A percentile compares a stretch with the other conserved stretches of the same genome.
phyloP scores from a whole-genome alignment of 2,888 invertebrate species.

The Yponomeuta cagnagella region DNA sequence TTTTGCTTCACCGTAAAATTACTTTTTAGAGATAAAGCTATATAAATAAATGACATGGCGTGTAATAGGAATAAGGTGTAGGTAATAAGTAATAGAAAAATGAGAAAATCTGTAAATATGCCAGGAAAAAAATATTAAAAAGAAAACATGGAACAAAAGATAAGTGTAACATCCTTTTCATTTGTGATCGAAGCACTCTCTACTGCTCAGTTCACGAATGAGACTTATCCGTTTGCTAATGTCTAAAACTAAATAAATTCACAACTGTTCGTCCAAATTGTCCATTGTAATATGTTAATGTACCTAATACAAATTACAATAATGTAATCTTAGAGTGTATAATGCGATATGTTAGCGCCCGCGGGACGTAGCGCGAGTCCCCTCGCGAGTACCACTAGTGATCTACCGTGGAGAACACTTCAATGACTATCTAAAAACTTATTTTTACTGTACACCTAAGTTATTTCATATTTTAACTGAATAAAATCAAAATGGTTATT shows the following conservation, averaged over 20 bases:
- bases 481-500: constrained; percentile 75
- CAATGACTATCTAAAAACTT: constrained; percentile 67
- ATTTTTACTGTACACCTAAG: constrained; percentile 75
- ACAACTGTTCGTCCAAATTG: constrained; percentile 76
- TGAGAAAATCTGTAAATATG: constrained; percentile 8
- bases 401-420: constrained; percentile 50
- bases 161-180: constrained; percentile 9
- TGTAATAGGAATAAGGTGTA: constrained; percentile 8
- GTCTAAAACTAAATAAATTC: constrained; percentile 32
- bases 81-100: background rate
- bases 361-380: background rate
- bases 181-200: constrained; percentile 1
- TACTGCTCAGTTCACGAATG: background rate
- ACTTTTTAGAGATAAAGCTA: background rate
- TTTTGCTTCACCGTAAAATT: background rate
- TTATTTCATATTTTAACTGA: constrained; percentile 76
- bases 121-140: constrained; percentile 5
- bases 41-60: background rate
- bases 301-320: constrained; percentile 74
- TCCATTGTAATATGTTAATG: constrained; percentile 72
- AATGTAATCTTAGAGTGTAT: constrained; percentile 70
- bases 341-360: constrained; percentile 34
- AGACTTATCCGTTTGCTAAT: constrained; percentile 3
- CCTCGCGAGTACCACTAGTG: constrained; percentile 25
- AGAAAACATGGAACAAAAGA: constrained; percentile 14